Conservation (phyloP, 2,113 vertebrate genomes). For the Mesoclemmys tuberculata region DNA sequence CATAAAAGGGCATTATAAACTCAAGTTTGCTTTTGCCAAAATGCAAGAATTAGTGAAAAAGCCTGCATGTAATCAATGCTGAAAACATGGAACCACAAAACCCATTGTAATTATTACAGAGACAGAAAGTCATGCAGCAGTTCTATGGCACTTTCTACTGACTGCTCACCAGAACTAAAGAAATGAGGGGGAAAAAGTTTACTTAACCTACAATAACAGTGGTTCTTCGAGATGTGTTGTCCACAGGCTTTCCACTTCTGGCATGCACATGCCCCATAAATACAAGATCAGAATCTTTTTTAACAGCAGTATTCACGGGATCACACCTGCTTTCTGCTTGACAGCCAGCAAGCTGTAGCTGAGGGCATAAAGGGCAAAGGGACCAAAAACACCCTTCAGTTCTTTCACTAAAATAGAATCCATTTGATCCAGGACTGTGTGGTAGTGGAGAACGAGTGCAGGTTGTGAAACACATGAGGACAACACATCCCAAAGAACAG, state of each 20-base stretch:
- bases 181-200: background rate
- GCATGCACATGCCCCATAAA: background rate
- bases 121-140: background rate
- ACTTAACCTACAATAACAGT: background rate
- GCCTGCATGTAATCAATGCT: background rate
- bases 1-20: background rate
- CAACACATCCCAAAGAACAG: background rate
- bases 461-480: background rate
- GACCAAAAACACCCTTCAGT: background rate
- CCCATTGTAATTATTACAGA: background rate
- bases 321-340: background rate
- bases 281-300: background rate
- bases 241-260: background rate
- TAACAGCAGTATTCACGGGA: background rate
- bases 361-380: background rate
- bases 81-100: background rate
- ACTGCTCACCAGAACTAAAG: background rate
- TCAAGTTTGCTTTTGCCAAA: slow-evolving; percentile 12
- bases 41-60: background rate
- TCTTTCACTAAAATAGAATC: background rate
- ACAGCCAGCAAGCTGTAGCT: background rate
- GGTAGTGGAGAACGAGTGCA: background rate
- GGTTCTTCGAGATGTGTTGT: background rate
- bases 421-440: background rate
- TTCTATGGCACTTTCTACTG: background rate